Evolutionary conservation across 92 coral and sea anemone genomes (phyloP).

Genomic region (Anthopleura xanthogrammica): DNA sequence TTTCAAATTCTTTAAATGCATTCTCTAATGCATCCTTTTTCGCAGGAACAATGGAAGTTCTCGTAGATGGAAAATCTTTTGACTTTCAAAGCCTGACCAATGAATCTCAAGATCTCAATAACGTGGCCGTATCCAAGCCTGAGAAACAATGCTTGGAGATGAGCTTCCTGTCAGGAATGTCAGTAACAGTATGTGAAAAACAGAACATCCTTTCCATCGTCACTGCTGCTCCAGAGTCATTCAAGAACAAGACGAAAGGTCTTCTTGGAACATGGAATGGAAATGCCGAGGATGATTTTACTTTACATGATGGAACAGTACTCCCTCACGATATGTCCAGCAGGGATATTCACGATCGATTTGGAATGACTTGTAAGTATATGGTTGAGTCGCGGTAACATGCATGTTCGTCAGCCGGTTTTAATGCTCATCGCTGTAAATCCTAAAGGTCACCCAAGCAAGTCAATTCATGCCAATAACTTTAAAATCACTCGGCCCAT

Average conservation of each 20-base stretch:
- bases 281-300: constrained; percentile 51
- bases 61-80: constrained; percentile 30
- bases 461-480: no score
- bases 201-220: constrained; percentile 23
- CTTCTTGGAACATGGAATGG: constrained; percentile 69
- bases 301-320: constrained; percentile 55
- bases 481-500: no score
- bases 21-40: neutral
- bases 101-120: constrained; percentile 19
- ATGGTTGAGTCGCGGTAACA: neutral
- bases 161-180: constrained; percentile 51
- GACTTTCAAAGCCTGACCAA: constrained; percentile 35
- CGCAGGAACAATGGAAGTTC: constrained; percentile 43
- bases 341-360: constrained; percentile 44
- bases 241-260: constrained; percentile 55
- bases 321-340: constrained; percentile 40
- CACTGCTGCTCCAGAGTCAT: constrained; percentile 36
- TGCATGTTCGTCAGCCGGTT: no score
- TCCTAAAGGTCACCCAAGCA: no score
- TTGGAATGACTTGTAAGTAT: constrained; percentile 56
- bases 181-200: constrained; percentile 37
- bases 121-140: constrained; percentile 46
- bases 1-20: no score
- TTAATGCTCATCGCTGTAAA: no score
- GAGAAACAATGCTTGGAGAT: constrained; percentile 34